Evolutionary conservation across 2,888 invertebrate species (phyloP).

Genomic region (Trichogramma dendrolimi): DNA sequence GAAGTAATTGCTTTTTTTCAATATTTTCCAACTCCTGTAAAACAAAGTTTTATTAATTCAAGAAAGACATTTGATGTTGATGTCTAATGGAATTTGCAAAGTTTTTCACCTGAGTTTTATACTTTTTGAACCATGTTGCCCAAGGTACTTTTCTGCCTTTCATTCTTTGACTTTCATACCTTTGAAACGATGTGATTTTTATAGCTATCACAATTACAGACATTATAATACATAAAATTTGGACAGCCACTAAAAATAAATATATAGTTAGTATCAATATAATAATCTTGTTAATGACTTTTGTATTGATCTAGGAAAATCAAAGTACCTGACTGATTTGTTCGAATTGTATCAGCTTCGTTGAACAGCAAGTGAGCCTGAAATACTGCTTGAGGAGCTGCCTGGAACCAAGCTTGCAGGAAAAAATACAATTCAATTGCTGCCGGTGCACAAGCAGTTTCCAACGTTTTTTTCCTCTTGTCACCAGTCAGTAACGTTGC

Average conservation of each 20-base stretch:
- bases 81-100: slow-evolving; percentile 16
- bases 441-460: slow-evolving; percentile 61
- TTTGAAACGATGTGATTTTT: slow-evolving; percentile 68
- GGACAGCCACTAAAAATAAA: slow-evolving; percentile 60
- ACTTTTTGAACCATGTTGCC: slow-evolving; percentile 55
- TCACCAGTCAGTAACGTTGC: slow-evolving; percentile 62
- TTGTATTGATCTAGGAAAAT: background rate
- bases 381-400: slow-evolving; percentile 68
- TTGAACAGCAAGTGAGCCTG: slow-evolving; percentile 64
- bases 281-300: slow-evolving; percentile 5
- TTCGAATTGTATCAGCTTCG: slow-evolving; percentile 55
- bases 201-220: slow-evolving; percentile 67
- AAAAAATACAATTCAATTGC: slow-evolving; percentile 74
- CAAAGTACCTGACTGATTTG: slow-evolving; percentile 62
- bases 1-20: slow-evolving; percentile 42
- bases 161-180: slow-evolving; percentile 74
- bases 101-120: slow-evolving; percentile 38
- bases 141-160: slow-evolving; percentile 72
- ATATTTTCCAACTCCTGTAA: slow-evolving; percentile 40
- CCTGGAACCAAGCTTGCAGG: slow-evolving; percentile 73
- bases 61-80: background rate
- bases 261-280: slow-evolving; percentile 3
- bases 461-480: slow-evolving; percentile 60
- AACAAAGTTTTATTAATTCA: slow-evolving; percentile 5
- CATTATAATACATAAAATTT: slow-evolving; percentile 64